Conservation (phyloP, 1,140 invertebrate species). For the Melitaea cinxia region DNA sequence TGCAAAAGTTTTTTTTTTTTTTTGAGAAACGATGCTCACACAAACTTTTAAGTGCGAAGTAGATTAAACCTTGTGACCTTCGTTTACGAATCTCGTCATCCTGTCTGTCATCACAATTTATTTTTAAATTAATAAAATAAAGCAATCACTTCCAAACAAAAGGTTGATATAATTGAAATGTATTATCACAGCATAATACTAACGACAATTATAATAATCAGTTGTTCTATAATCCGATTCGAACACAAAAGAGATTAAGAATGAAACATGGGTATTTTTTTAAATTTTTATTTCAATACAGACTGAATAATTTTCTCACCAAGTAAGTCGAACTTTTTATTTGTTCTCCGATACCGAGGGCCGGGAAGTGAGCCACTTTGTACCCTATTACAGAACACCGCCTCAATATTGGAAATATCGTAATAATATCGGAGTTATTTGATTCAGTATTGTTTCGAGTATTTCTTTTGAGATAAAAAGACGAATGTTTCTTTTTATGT, state of each 20-base stretch:
- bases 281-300: slow-evolving; percentile 14
- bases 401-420: slow-evolving; percentile 8
- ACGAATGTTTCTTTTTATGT: background rate
- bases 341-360: slow-evolving; percentile 8
- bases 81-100: no score
- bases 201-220: no score
- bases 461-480: background rate
- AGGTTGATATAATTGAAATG: no score
- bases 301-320: background rate
- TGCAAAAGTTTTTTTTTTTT: no score
- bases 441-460: background rate
- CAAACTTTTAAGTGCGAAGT: no score
- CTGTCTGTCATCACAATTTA: no score
- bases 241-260: background rate
- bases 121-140: no score
- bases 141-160: no score
- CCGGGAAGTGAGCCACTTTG: background rate
- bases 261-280: background rate
- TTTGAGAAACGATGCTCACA: no score
- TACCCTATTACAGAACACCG: slow-evolving; percentile 7
- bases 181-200: no score
- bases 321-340: slow-evolving; percentile 16
- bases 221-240: no score
- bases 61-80: no score
- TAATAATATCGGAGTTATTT: slow-evolving; percentile 12